Evolutionary conservation across 2,888 invertebrate species (phyloP).

Genomic region (Meteorus colon): DNA sequence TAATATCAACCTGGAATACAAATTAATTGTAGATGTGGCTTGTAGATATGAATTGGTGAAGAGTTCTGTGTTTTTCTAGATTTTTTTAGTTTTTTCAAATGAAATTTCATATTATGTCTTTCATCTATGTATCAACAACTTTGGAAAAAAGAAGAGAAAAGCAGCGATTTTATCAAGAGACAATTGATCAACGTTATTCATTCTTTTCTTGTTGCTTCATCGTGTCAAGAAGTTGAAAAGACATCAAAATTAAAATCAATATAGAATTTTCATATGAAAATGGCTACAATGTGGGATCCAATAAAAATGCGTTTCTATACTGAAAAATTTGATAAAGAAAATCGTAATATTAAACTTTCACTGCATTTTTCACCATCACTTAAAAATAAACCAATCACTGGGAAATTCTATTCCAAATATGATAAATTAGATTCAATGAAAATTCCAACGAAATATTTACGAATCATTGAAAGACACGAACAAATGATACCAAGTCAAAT

Average conservation of each 20-base stretch:
- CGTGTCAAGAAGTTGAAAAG: no score
- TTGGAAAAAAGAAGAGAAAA: no score
- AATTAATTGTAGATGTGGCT: neutral
- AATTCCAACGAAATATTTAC: conserved; percentile 56
- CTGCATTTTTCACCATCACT: conserved; percentile 59
- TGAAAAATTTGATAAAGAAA: conserved; percentile 65
- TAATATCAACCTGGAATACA: neutral
- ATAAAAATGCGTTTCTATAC: conserved; percentile 60
- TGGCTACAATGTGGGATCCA: conserved; percentile 55
- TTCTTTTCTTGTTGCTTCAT: no score
- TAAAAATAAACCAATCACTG: conserved; percentile 57
- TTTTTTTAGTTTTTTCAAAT: no score
- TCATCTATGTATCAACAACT: no score
- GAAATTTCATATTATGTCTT: no score
- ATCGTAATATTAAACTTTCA: conserved; percentile 53
- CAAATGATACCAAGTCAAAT: conserved; percentile 57
- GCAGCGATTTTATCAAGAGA: no score
- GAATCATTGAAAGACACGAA: conserved; percentile 57
- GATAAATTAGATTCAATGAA: conserved; percentile 51
- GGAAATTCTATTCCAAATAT: conserved; percentile 68
- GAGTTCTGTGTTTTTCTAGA: no score
- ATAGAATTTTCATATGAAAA: neutral
- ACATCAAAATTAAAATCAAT: no score
- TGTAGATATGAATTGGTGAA: no score
- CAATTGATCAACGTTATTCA: no score